phyloP scores from a whole-genome alignment of 2,113 vertebrate species.

The Scartelaos histophorus region DNA sequence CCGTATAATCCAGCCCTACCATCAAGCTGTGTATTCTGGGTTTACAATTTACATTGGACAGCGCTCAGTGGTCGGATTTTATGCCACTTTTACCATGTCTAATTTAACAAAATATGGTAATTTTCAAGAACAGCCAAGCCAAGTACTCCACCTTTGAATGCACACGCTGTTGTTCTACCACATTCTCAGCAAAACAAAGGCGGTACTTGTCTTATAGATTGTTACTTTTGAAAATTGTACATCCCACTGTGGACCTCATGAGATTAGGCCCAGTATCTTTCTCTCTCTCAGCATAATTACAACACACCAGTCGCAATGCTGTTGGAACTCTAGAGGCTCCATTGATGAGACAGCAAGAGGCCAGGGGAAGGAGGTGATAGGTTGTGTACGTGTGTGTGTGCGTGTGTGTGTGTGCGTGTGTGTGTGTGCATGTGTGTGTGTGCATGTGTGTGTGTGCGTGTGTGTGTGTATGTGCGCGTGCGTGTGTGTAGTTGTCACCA shows the following conservation, averaged over 20 bases:
- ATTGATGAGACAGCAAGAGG: slow-evolving; percentile 36
- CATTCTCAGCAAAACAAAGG: too few relatives aligned
- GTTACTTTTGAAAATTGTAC: slow-evolving; percentile 23
- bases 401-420: neutral
- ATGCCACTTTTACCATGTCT: too few relatives aligned
- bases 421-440: slow-evolving; percentile 8
- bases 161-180: too few relatives aligned
- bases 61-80: too few relatives aligned
- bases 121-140: too few relatives aligned
- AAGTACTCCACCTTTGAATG: too few relatives aligned
- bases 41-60: too few relatives aligned
- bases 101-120: too few relatives aligned
- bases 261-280: slow-evolving; percentile 46
- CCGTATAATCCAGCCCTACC: too few relatives aligned
- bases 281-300: slow-evolving; percentile 50
- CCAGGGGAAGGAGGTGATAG: neutral
- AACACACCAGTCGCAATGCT: slow-evolving; percentile 34
- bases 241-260: slow-evolving; percentile 25
- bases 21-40: too few relatives aligned
- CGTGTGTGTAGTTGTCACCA: slow-evolving; percentile 12
- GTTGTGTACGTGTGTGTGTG: neutral
- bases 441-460: neutral
- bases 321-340: slow-evolving; percentile 32
- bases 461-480: slow-evolving; percentile 1
- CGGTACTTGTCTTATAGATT: neutral